Evolutionary conservation across 2,113 vertebrate species (phyloP).

Genomic region (Glareola pratincola): DNA sequence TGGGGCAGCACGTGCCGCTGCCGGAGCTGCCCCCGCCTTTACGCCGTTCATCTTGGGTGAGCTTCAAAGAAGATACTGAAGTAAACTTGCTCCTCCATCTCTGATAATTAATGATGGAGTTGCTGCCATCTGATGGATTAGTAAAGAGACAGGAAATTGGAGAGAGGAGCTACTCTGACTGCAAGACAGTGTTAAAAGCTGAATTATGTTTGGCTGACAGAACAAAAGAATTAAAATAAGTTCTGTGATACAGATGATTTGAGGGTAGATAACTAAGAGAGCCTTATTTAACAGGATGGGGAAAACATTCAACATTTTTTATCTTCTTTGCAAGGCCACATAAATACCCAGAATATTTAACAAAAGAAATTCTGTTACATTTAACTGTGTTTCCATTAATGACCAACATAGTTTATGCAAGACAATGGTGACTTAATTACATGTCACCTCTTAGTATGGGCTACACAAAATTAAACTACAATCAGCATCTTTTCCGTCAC

Average conservation of each 20-base stretch:
- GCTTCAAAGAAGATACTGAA: neutral
- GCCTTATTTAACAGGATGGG: neutral
- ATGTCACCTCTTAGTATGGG: neutral
- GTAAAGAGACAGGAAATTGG: neutral
- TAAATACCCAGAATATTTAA: neutral
- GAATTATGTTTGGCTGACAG: neutral
- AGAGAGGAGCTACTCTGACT: neutral
- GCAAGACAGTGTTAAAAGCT: neutral
- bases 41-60: neutral
- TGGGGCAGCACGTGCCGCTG: neutral
- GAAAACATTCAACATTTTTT: neutral
- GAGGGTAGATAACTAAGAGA: neutral
- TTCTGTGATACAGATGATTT: neutral
- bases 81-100: neutral
- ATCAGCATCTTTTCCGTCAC: neutral
- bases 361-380: neutral
- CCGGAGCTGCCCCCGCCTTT: neutral
- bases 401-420: neutral
- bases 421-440: neutral
- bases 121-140: slow-evolving; percentile 1
- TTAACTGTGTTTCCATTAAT: neutral
- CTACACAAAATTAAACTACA: neutral
- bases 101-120: neutral
- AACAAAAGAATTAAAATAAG: neutral
- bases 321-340: neutral